Conservation (phyloP, 1,140 invertebrate species). For the Latrodectus geometricus region DNA sequence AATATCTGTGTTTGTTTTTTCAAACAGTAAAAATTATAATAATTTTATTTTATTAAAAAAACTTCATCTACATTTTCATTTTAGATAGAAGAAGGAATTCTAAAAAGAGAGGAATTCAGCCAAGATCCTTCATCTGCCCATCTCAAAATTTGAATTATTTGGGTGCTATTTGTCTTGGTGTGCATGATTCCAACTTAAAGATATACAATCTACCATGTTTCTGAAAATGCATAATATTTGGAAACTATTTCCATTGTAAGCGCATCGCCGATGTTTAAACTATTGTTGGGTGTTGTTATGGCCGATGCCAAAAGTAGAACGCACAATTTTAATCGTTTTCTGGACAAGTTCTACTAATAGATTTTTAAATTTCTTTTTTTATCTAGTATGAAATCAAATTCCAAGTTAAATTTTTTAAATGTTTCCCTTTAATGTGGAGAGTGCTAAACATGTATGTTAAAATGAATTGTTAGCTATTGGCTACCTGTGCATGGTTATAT, state of each 20-base stretch:
- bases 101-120: background rate
- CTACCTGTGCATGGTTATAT: background rate
- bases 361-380: slow-evolving; percentile 50
- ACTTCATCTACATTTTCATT: background rate
- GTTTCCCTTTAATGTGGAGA: slow-evolving; percentile 21
- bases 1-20: no score
- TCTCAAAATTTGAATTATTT: slow-evolving; percentile 5
- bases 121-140: slow-evolving; percentile 24
- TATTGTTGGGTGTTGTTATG: slow-evolving; percentile 61
- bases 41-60: background rate
- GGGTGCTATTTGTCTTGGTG: slow-evolving; percentile 52
- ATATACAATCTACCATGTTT: slow-evolving; percentile 50
- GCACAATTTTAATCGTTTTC: slow-evolving; percentile 62
- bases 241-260: slow-evolving; percentile 47
- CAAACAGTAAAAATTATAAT: background rate
- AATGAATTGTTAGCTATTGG: background rate
- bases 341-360: slow-evolving; percentile 62
- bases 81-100: background rate
- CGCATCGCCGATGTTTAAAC: slow-evolving; percentile 58
- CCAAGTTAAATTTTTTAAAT: slow-evolving; percentile 57
- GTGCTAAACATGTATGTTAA: slow-evolving; percentile 26
- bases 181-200: slow-evolving; percentile 5
- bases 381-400: slow-evolving; percentile 32
- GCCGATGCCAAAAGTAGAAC: slow-evolving; percentile 61
- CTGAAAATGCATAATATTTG: slow-evolving; percentile 36